These are phyloP conservation scores for Drosophila subsilvestris DNA, from an alignment of 2,888 invertebrate species.

Conservation along the genomic window DNA sequence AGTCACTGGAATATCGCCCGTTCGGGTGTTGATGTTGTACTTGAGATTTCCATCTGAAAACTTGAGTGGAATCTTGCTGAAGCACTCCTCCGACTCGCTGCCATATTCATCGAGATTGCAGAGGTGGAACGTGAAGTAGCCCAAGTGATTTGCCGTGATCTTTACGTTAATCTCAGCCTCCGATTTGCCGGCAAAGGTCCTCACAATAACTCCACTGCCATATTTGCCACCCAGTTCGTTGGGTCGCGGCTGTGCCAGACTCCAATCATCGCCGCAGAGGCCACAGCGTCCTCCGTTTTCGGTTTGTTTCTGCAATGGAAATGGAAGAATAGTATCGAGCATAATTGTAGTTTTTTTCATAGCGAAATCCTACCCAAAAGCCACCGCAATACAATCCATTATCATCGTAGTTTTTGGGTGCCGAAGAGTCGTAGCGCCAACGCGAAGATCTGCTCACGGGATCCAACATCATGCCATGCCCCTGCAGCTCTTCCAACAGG, in stretches of 20 bases:
- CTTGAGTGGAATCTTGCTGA: constrained; percentile 82
- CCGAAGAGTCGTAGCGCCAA: constrained; percentile 85
- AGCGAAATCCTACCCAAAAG: constrained; percentile 60
- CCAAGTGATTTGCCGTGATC: constrained; percentile 85
- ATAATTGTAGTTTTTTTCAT: accelerated
- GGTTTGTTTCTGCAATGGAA: constrained; percentile 82
- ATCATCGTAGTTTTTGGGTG: constrained; percentile 85
- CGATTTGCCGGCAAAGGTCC: constrained; percentile 79
- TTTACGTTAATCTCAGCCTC: constrained; percentile 74
- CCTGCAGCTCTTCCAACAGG: constrained; percentile 50
- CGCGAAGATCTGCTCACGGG: constrained; percentile 86
- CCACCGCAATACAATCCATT: constrained; percentile 86
- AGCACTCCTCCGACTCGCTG: constrained; percentile 85
- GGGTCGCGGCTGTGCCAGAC: constrained; percentile 83
- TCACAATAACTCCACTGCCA: constrained; percentile 85
- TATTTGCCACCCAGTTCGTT: constrained; percentile 86
- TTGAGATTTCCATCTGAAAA: constrained; percentile 76
- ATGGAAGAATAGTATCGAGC: not conserved
- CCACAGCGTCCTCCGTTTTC: constrained; percentile 85
- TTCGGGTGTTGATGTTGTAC: constrained; percentile 55
- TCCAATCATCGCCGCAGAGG: constrained; percentile 85
- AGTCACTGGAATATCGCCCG: constrained; percentile 60
- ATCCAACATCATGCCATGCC: constrained; percentile 86
- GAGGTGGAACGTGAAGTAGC: constrained; percentile 85
- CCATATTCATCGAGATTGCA: constrained; percentile 84